Conservation (phyloP, 2,888 invertebrate species). For the Drosophila acutilabella region DNA sequence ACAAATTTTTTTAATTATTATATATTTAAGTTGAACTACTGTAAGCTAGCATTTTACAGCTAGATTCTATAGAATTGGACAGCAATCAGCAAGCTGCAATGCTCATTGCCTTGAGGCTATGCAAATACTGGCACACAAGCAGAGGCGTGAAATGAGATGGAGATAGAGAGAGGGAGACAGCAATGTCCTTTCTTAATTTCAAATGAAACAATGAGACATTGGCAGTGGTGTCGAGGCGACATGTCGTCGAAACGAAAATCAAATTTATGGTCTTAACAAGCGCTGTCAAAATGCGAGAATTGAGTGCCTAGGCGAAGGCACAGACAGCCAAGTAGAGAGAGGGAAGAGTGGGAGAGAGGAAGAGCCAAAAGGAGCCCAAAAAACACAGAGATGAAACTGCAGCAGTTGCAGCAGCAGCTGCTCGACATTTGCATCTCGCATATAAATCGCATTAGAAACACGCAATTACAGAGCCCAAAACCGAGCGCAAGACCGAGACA, state of each 20-base stretch:
- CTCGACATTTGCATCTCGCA: conserved; percentile 73
- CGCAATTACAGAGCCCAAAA: conserved; percentile 52
- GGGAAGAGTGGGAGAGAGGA: background rate
- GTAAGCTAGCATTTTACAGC: no score
- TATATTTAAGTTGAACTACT: no score
- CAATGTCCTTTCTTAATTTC: conserved; percentile 70
- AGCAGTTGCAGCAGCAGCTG: conserved; percentile 39
- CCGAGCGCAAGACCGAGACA: conserved; percentile 26
- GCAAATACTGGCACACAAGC: conserved; percentile 35
- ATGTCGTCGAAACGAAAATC: conserved; percentile 68
- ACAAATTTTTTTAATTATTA: no score
- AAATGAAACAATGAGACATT: conserved; percentile 70
- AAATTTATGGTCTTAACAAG: conserved; percentile 78
- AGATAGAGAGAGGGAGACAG: background rate
- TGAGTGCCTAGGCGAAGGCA: conserved; percentile 61
- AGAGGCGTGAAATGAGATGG: background rate
- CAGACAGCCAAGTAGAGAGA: background rate
- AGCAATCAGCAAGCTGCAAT: conserved; percentile 9
- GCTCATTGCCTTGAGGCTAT: conserved; percentile 22
- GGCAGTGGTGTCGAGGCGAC: conserved; percentile 44
- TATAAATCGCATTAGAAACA: conserved; percentile 75
- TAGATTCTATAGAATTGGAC: background rate
- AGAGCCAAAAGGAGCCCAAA: conserved; percentile 15
- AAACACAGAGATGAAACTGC: conserved; percentile 38
- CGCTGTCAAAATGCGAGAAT: conserved; percentile 80